A percentile compares a stretch with the other conserved stretches of the same genome.
Evolutionary conservation across 2,113 vertebrate species (phyloP).

Genomic region (Hemichromis elongatus): DNA sequence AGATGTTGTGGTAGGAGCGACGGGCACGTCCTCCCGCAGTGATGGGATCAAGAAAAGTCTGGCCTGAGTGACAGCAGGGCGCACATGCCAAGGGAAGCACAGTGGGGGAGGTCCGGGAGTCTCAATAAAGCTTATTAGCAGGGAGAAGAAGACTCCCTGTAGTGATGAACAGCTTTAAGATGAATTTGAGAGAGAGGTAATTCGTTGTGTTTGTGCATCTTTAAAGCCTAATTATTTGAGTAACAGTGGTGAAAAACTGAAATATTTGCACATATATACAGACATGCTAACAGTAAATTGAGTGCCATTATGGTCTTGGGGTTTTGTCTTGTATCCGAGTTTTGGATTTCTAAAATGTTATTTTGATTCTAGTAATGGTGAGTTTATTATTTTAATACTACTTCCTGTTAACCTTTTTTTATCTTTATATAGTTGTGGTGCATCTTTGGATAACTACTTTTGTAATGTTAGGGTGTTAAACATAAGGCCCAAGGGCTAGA

Average conservation of each 20-base stretch:
- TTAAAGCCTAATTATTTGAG: background rate
- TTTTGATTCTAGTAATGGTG: background rate
- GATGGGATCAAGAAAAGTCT: slow-evolving; percentile 62
- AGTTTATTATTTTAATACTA: background rate
- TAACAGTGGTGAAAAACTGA: background rate
- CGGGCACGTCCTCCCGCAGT: slow-evolving; percentile 48
- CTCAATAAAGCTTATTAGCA: slow-evolving; percentile 66
- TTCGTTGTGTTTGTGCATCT: background rate
- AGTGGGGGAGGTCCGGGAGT: slow-evolving; percentile 47
- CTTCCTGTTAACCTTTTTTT: background rate
- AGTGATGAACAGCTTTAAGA: slow-evolving; percentile 4
- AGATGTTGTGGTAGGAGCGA: slow-evolving; percentile 59
- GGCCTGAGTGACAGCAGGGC: slow-evolving; percentile 59
- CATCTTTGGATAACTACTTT: background rate
- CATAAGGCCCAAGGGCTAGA: background rate
- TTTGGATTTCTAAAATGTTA: background rate
- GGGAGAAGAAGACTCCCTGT: slow-evolving; percentile 40
- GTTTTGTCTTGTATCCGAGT: rapidly evolving
- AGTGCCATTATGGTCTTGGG: background rate
- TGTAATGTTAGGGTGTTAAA: background rate
- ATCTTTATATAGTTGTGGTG: background rate
- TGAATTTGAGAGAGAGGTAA: slow-evolving; percentile 20
- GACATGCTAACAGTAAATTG: background rate
- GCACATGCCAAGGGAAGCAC: slow-evolving; percentile 58
- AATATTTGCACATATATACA: background rate